phyloP scores from a whole-genome alignment of 2,888 invertebrate species.

The Phortica okadai region DNA sequence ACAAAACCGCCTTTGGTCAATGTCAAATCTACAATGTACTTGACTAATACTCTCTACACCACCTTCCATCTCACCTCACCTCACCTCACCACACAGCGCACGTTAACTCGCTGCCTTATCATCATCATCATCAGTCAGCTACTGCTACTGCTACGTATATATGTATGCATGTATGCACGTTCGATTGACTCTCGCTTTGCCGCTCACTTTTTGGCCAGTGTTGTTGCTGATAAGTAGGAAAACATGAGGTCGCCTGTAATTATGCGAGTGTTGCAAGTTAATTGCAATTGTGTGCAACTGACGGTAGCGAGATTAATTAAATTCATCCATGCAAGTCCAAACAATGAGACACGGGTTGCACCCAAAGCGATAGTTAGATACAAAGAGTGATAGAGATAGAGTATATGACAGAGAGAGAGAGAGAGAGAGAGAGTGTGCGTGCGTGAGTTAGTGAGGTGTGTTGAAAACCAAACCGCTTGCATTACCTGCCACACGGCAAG shows the following conservation, averaged over 20 bases:
- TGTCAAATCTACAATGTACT: no score
- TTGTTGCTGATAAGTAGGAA: conserved; percentile 72
- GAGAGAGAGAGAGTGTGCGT: no score
- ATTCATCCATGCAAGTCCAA: conserved; percentile 58
- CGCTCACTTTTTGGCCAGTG: conserved; percentile 52
- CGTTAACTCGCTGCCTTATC: not conserved
- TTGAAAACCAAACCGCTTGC: not conserved
- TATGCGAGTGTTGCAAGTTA: conserved; percentile 74
- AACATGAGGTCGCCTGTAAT: conserved; percentile 73
- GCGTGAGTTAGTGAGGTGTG: no score
- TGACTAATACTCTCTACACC: no score
- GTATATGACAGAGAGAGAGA: no score
- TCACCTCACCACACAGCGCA: no score
- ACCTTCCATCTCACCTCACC: no score
- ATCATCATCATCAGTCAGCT: not conserved
- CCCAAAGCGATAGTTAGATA: no score
- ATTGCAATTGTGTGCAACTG: conserved; percentile 74
- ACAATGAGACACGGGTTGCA: not conserved
- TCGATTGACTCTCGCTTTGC: not conserved
- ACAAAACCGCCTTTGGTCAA: not conserved
- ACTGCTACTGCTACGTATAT: not conserved
- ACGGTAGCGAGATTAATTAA: conserved; percentile 74
- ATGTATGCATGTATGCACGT: not conserved
- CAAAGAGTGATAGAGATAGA: no score
- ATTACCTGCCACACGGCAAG: not conserved